Conservation (phyloP, 1,140 invertebrate species). For the Platyscapa corneri region DNA sequence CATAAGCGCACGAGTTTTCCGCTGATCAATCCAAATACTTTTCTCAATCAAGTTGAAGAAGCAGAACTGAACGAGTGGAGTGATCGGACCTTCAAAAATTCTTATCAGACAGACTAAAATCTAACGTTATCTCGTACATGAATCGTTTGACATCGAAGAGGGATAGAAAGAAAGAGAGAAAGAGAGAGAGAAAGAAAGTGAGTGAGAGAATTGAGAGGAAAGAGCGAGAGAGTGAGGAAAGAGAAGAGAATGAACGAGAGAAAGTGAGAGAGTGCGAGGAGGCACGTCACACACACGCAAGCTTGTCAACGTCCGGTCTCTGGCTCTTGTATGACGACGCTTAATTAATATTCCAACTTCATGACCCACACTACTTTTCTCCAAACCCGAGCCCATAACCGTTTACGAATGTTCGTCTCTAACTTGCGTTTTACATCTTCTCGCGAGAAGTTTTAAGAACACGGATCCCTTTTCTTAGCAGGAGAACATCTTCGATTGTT, state of each 20-base stretch:
- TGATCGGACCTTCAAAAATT: background rate
- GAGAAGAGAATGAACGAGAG: background rate
- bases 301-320: constrained; percentile 50
- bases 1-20: background rate
- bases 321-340: constrained; percentile 43
- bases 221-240: background rate
- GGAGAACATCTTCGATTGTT: background rate
- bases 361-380: constrained; percentile 5
- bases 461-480: background rate
- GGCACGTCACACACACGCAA: constrained; percentile 33
- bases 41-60: background rate
- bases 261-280: constrained; percentile 21
- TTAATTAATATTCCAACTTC: constrained; percentile 47
- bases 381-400: background rate
- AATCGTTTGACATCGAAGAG: constrained; percentile 63
- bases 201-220: background rate
- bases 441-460: background rate
- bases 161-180: background rate
- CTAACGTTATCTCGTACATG: background rate
- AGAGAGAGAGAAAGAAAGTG: background rate
- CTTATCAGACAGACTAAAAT: constrained; percentile 8
- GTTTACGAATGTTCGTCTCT: background rate
- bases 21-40: constrained; percentile 36
- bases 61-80: background rate
- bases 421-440: background rate